Evolutionary conservation across 53 echinoderm and acorn worm genomes (phyloP).

Genomic region (Luidia sarsii): DNA sequence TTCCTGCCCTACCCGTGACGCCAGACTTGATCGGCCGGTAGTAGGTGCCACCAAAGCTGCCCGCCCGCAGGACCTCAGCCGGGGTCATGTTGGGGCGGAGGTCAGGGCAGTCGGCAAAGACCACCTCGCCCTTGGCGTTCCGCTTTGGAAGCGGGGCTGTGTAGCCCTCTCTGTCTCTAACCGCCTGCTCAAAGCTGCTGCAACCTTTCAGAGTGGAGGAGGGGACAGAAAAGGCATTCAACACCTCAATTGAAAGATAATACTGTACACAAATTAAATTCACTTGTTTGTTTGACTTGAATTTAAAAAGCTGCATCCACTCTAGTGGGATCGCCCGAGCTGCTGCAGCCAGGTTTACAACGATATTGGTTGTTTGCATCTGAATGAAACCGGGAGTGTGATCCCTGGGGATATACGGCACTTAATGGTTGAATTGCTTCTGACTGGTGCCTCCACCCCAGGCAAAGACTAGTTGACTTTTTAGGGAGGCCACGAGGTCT

Average conservation of each 20-base stretch:
- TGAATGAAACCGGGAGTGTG: too few species aligned
- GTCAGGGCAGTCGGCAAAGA: conserved; percentile 67
- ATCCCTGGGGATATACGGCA: too few species aligned
- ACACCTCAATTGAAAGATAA: neutral
- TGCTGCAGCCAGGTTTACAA: too few species aligned
- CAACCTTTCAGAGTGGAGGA: conserved; percentile 14
- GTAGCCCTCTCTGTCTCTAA: conserved; percentile 43
- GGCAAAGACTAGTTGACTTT: too few species aligned
- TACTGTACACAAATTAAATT: too few species aligned
- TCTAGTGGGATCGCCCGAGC: too few species aligned
- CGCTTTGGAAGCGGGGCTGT: conserved; percentile 66
- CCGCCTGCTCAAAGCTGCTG: conserved; percentile 41
- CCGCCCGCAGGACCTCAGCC: conserved; percentile 87
- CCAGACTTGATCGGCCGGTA: conserved; percentile 87
- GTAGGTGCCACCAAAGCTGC: conserved; percentile 92
- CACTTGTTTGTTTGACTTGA: too few species aligned
- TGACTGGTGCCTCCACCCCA: too few species aligned
- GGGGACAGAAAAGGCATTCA: neutral
- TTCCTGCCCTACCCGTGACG: conserved; percentile 71
- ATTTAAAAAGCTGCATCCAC: too few species aligned
- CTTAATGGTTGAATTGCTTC: too few species aligned
- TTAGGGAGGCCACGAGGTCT: too few species aligned
- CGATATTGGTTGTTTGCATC: too few species aligned
- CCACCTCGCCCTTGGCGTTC: conserved; percentile 73
- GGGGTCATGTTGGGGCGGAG: conserved; percentile 84